Base-by-base conservation (phyloP, 2,113 vertebrate species). In the Centropus bengalensis region DNA sequence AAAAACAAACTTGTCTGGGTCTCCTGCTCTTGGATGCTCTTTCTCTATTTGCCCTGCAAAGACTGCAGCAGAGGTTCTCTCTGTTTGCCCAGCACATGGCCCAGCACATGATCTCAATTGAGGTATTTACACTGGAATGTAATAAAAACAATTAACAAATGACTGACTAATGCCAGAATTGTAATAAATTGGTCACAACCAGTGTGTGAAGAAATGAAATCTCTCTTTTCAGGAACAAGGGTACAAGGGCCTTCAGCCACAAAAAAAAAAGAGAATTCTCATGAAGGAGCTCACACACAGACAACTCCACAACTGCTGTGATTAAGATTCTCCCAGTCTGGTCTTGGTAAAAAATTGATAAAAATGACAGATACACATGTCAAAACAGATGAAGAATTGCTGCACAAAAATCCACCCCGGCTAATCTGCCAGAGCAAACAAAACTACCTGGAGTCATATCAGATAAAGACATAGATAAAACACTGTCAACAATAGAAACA, bases 341-440 rank as follows among this genome's bases (percentile, higher is more conserved):
- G 36, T 86, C 64, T 89, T 85, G 47, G 85, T 49, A 84, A 90
- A 93, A 93, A 93, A 95, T 71, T 96, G 93, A 96, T 96, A 69
- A 95, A 97, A 96, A 95, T 93, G 45, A 96, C 82, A 96, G 76
- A 92, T 92, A 82, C 52, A n/a, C 62, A 68, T 83, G 88, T 97
- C 94, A 93, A 95, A 94, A 94, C 22, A 69, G 45, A 96, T 93
- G 38, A 97, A 95, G 80, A 97, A 95, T 40, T 93, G 55, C 85
- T 84, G 54, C 60, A 78, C 82, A 89, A 77, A 95, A 84, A 81
- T 73, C 94, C 78, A 92, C 76, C 70, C 38, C 84, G 71, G 79
- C 82, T 97, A 96, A 96, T 66, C 68, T 93, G 87, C 70, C 86
- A 96, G 18, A 95, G 52, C 88, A 64, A 97, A 85, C 78, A 96